phyloP scores from a whole-genome alignment of 2,888 invertebrate genomes.

The Amphipyra berbera region DNA sequence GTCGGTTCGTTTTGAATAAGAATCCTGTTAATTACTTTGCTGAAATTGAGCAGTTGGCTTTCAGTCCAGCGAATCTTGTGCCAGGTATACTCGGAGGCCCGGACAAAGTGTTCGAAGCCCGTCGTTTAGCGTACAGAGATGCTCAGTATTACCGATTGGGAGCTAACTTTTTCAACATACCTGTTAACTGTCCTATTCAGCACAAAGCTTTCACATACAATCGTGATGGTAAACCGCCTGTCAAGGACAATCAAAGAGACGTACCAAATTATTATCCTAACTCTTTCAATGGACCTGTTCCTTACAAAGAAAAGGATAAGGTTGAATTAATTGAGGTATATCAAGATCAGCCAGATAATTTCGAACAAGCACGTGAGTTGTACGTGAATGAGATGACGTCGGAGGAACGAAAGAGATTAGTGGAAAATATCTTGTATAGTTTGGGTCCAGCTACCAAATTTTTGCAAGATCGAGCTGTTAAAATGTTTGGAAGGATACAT shows the following conservation, averaged over 20 bases:
- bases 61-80: slow-evolving; percentile 95
- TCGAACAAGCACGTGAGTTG: slow-evolving; percentile 94
- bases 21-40: slow-evolving; percentile 97
- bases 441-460: slow-evolving; percentile 93
- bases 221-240: slow-evolving; percentile 94
- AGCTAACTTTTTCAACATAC: slow-evolving; percentile 96
- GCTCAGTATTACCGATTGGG: slow-evolving; percentile 96
- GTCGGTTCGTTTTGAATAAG: slow-evolving; percentile 94
- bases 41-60: slow-evolving; percentile 97
- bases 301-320: slow-evolving; percentile 89
- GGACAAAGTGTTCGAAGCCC: slow-evolving; percentile 96
- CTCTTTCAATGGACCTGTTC: slow-evolving; percentile 95
- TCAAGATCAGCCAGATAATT: slow-evolving; percentile 95
- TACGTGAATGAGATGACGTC: slow-evolving; percentile 93
- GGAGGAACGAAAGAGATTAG: slow-evolving; percentile 93
- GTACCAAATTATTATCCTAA: slow-evolving; percentile 99
- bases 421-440: slow-evolving; percentile 94
- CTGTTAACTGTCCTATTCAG: slow-evolving; percentile 97
- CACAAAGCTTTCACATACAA: slow-evolving; percentile 92
- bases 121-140: slow-evolving; percentile 95
- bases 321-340: slow-evolving; percentile 87
- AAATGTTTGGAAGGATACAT: slow-evolving; percentile 94
- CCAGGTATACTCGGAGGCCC: slow-evolving; percentile 97
- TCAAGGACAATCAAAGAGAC: slow-evolving; percentile 94
- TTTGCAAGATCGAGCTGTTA: slow-evolving; percentile 90